Evolutionary conservation across 2,797 vertebrate species (phyloP).

Genomic region (Smutsia gigantea): DNA sequence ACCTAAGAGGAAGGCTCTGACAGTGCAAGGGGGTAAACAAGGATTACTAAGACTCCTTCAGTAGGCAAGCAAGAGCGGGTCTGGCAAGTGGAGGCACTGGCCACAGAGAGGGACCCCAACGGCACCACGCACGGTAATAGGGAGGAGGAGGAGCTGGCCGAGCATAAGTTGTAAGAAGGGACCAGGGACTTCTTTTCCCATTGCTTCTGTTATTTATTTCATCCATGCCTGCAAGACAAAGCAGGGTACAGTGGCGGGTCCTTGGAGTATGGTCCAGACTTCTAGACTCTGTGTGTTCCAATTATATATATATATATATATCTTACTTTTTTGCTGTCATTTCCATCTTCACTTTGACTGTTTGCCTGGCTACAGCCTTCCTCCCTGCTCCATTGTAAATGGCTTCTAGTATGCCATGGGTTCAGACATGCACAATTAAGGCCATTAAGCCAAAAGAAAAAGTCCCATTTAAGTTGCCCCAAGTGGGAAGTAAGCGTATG

Average conservation of each 20-base stretch:
- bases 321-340: not conserved
- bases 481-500: not conserved
- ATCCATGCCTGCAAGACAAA: not conserved
- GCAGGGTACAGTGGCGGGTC: too few relatives aligned
- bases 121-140: not conserved
- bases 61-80: not conserved
- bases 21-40: accelerated
- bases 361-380: not conserved
- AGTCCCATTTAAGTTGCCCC: not conserved
- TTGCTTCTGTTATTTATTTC: not conserved
- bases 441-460: not conserved
- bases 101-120: not conserved
- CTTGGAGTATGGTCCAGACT: not conserved
- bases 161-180: not conserved
- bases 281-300: not conserved
- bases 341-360: not conserved
- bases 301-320: accelerated
- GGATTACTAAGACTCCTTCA: too few relatives aligned
- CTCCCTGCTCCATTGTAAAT: not conserved
- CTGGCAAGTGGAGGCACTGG: not conserved
- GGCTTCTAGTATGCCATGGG: not conserved
- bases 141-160: not conserved
- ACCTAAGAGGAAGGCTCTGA: not conserved
- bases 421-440: not conserved
- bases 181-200: not conserved